Evolutionary conservation across 2,797 vertebrate genomes (phyloP).

Genomic region (Bradypus variegatus): DNA sequence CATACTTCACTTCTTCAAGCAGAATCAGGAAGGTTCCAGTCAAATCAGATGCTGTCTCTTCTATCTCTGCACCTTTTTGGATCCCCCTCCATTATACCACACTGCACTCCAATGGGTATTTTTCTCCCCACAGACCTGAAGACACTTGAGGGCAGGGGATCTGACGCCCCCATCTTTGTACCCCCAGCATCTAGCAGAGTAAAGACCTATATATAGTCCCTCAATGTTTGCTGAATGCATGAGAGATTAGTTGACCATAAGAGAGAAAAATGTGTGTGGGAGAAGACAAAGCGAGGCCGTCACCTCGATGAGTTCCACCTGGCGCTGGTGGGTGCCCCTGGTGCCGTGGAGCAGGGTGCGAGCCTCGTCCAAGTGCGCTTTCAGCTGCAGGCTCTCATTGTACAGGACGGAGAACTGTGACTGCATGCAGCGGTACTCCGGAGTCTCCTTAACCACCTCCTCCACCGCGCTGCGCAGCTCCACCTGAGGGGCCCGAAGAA

Average conservation of each 20-base stretch:
- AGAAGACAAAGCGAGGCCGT: background rate
- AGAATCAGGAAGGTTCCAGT: background rate
- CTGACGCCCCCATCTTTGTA: background rate
- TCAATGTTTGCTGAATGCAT: background rate
- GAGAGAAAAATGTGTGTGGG: background rate
- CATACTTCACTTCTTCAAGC: background rate
- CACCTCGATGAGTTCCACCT: slow-evolving; percentile 98
- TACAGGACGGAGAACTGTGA: slow-evolving; percentile 98
- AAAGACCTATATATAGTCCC: background rate
- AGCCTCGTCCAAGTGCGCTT: slow-evolving; percentile 93
- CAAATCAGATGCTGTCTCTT: background rate
- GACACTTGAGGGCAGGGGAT: background rate
- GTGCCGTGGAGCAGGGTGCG: slow-evolving; percentile 92
- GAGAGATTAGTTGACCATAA: background rate
- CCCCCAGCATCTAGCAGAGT: background rate
- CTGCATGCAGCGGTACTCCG: slow-evolving; percentile 96
- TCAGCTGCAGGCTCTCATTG: slow-evolving; percentile 94
- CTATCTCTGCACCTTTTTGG: background rate
- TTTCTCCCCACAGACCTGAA: background rate
- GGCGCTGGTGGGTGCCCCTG: slow-evolving; percentile 87
- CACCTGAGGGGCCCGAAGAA: slow-evolving; percentile 69
- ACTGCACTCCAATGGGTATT: background rate
- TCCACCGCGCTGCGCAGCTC: slow-evolving; percentile 88
- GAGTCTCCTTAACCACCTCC: slow-evolving; percentile 88
- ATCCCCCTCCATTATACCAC: background rate